Evolutionary conservation across 2,888 invertebrate genomes (phyloP), one percentile per base, ranked within the genome.

Genomic region (Odontocolon sp.): DNA sequence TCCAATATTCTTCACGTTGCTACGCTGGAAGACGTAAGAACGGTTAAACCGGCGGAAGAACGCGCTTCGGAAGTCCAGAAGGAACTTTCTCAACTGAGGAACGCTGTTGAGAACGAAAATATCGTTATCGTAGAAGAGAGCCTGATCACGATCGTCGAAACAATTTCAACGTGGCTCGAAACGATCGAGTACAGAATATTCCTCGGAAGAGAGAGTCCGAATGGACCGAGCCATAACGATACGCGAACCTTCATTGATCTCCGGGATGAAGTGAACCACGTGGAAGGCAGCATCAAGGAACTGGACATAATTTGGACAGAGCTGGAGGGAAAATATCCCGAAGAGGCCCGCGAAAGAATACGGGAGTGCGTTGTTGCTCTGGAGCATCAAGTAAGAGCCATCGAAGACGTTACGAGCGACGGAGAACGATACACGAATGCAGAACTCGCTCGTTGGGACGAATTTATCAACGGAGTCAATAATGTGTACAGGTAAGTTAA

Each of bases 151-250:
- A 93, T 96, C 0, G 94, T 96, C 52, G 95, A 96, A 89, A 95
- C 94, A 0, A 95, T 97, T 42, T 95, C 96, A 0, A 94, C 94
- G 9, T 96, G 96, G 96, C 88, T 97, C 45, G 96, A 97, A 91
- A 96, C 95, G 23, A 95, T 97, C 73, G 96, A 96, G 87, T 96
- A 96, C 82, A 93, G 94, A 83, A 95, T 96, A 52, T 94, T 93
- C 83, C 88, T 93, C 21, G 92, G 92, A 75, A 85, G 81, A 42
- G 86, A 87, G 64, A 82, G 75, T 21, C 84, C 84, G 0, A 74
- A 9, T 23, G 88, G 87, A 0, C 87, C 86, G 0, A 81, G 81
- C 11, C 79, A 81, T 52, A 81, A 86, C 0, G 86, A 88, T 26
- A 71, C 76, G 4, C 80, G 67, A 2, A 83, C 80, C 0, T 92